Conservation (phyloP, 2,113 vertebrate species). For the Peucedramus taeniatus region DNA sequence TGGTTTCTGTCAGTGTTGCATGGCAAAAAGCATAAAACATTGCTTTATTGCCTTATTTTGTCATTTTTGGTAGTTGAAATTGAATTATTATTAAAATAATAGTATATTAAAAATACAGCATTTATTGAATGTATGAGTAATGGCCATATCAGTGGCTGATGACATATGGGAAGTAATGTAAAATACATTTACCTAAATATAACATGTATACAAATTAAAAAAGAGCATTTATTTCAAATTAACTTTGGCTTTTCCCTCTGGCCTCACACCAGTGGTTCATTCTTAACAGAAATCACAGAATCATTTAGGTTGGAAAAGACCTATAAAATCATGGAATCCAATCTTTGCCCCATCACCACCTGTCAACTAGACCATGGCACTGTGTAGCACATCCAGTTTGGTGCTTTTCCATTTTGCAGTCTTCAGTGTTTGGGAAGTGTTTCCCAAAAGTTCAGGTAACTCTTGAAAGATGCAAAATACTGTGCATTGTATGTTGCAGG, state of each 20-base stretch:
- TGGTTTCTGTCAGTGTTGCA: background rate
- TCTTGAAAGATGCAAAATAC: background rate
- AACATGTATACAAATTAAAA: background rate
- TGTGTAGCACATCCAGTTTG: background rate
- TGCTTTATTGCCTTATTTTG: background rate
- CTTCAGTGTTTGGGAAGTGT: background rate
- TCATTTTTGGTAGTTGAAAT: background rate
- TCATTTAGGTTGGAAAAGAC: background rate
- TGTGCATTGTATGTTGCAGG: accelerated
- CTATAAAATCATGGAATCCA: background rate
- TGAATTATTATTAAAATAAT: too few species aligned
- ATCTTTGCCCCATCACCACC: background rate
- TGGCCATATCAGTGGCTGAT: background rate
- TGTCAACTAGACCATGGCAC: background rate
- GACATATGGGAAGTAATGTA: background rate
- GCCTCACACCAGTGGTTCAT: background rate
- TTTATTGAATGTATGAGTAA: background rate
- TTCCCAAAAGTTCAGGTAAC: background rate
- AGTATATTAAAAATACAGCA: background rate
- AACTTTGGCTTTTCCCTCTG: background rate
- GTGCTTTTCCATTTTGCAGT: background rate
- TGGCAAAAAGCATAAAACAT: background rate
- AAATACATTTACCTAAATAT: background rate
- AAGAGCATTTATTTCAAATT: background rate
- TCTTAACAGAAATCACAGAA: background rate